Conservation (phyloP, 1,140 invertebrate species). For the Grapholita molesta region DNA sequence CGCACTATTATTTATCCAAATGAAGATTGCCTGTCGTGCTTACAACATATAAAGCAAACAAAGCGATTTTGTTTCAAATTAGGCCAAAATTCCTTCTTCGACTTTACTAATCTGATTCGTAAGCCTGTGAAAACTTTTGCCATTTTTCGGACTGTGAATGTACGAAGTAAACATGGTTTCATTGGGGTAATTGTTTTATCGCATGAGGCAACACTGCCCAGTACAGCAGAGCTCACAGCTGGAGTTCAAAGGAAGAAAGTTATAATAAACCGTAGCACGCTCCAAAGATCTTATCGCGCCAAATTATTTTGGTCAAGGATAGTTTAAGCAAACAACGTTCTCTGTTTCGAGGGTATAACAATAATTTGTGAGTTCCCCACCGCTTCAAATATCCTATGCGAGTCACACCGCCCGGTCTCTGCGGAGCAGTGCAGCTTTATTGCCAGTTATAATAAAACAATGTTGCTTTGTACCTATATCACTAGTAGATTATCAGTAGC, state of each 20-base stretch:
- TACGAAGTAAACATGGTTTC: conserved; percentile 48
- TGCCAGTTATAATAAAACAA: conserved; percentile 5
- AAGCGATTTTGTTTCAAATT: conserved; percentile 16
- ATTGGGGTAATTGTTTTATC: conserved; percentile 72
- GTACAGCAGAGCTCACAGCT: conserved; percentile 51
- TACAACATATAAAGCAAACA: conserved; percentile 14
- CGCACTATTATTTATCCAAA: conserved; percentile 9
- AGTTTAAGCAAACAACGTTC: conserved; percentile 49
- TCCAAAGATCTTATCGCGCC: conserved; percentile 60
- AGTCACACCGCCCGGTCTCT: background rate
- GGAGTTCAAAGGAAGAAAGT: conserved; percentile 58
- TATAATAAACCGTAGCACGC: conserved; percentile 56
- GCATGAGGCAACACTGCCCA: conserved; percentile 57
- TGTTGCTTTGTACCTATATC: background rate
- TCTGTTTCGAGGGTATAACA: conserved; percentile 32
- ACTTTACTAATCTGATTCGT: conserved; percentile 27
- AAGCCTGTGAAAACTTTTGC: conserved; percentile 45
- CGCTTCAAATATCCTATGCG: conserved; percentile 6
- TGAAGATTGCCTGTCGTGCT: conserved; percentile 7
- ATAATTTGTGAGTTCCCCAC: conserved; percentile 34
- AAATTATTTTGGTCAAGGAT: conserved; percentile 70
- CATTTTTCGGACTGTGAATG: conserved; percentile 51
- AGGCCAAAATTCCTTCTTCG: conserved; percentile 30
- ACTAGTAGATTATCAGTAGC: background rate
- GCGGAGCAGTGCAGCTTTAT: background rate